Conservation (phyloP, 2,797 vertebrate species). For the Balearica regulorum region DNA sequence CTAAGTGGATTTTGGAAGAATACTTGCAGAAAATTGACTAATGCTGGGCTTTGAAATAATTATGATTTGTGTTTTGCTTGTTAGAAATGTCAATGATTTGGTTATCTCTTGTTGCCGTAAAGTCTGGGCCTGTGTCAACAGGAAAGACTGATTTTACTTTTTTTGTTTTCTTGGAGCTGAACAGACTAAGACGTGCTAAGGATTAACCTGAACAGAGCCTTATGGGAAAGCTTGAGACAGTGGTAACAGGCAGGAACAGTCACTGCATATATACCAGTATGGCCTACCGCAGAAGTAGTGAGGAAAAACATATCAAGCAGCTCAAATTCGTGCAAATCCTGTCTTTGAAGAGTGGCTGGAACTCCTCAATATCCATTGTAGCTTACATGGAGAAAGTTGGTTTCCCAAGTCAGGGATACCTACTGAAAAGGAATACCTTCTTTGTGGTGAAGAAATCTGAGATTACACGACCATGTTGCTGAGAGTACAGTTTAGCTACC, state of each 20-base stretch:
- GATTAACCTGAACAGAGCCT: neutral
- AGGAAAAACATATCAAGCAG: neutral
- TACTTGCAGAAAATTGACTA: neutral
- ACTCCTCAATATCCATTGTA: neutral
- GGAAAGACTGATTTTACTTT: neutral
- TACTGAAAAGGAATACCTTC: neutral
- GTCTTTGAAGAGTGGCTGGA: neutral
- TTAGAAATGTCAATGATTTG: neutral
- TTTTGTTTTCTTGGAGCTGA: neutral
- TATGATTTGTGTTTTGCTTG: neutral
- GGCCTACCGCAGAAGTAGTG: neutral
- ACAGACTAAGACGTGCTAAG: neutral
- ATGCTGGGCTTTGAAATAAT: neutral
- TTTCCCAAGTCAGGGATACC: neutral
- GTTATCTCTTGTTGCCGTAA: neutral
- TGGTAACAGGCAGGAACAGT: neutral
- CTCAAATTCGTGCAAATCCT: neutral
- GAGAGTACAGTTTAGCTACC: neutral
- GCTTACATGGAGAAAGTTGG: neutral
- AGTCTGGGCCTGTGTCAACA: neutral
- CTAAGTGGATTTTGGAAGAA: neutral
- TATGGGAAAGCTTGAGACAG: neutral
- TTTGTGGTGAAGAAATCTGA: neutral
- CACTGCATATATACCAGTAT: neutral
- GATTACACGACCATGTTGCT: neutral